A percentile compares a stretch with the other conserved stretches of the same genome.
Evolutionary conservation across 2,888 invertebrate genomes (phyloP).

Genomic region (Coremacera marginata): DNA sequence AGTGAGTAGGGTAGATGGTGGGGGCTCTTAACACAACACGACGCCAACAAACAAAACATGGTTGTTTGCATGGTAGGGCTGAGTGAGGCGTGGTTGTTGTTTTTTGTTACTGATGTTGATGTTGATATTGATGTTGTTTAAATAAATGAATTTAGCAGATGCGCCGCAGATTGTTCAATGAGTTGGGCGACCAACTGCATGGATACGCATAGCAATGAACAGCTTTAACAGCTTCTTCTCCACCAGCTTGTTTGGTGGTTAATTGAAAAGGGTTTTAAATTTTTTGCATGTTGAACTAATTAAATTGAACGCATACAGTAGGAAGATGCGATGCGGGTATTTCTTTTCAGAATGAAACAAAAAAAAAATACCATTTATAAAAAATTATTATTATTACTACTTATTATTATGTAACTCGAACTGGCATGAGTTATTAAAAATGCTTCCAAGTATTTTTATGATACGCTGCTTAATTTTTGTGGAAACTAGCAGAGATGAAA

Average conservation of each 20-base stretch:
- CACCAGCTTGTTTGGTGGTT: neutral
- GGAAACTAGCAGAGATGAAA: neutral
- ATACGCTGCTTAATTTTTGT: neutral
- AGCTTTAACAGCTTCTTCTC: neutral
- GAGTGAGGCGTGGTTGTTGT: constrained; percentile 20
- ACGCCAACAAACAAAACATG: neutral
- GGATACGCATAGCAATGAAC: neutral
- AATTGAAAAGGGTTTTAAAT: constrained; percentile 36
- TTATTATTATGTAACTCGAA: too few relatives aligned
- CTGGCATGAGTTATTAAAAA: too few relatives aligned
- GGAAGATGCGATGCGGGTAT: neutral
- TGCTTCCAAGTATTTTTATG: neutral
- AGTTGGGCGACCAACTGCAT: constrained; percentile 21
- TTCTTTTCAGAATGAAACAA: neutral
- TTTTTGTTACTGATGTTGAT: neutral
- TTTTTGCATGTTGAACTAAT: constrained; percentile 41
- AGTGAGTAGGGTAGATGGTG: neutral
- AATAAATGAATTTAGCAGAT: constrained; percentile 39
- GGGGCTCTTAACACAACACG: neutral
- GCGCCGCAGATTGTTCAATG: constrained; percentile 38
- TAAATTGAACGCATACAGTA: constrained; percentile 29
- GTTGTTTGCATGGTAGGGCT: neutral
- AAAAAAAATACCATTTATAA: neutral
- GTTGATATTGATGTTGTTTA: constrained; percentile 20
- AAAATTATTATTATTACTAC: neutral